These are phyloP conservation scores for Eleginops maclovinus DNA, from an alignment of 2,113 vertebrate species.

Conservation along the genomic window DNA sequence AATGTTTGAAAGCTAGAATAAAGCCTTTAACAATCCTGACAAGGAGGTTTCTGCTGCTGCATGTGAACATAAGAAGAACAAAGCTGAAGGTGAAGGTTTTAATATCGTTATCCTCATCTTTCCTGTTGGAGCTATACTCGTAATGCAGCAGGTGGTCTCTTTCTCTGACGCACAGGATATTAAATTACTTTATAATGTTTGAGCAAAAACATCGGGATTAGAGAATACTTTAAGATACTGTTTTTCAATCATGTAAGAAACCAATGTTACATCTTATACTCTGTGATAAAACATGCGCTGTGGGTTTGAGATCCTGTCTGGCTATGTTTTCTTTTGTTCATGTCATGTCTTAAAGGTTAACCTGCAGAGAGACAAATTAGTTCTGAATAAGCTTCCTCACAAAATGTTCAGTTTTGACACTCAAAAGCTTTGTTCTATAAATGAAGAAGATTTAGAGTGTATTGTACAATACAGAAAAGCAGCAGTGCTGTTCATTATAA, in stretches of 20 bases:
- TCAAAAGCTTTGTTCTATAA: conserved; percentile 43
- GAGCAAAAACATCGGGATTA: conserved; percentile 6
- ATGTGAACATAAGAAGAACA: neutral
- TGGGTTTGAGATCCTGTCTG: conserved; percentile 19
- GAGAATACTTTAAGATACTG: too few relatives aligned
- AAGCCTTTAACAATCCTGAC: neutral
- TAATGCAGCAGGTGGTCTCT: neutral
- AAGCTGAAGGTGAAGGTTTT: neutral
- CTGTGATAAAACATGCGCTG: conserved; percentile 13
- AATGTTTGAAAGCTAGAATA: neutral
- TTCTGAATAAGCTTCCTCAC: conserved; percentile 34
- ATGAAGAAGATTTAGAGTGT: conserved; percentile 48
- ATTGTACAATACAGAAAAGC: conserved; percentile 23
- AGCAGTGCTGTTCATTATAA: conserved; percentile 31
- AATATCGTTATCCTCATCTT: neutral
- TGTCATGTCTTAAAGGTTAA: conserved; percentile 33
- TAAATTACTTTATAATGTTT: neutral
- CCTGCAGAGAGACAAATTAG: conserved; percentile 22
- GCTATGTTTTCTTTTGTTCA: conserved; percentile 16
- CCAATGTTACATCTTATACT: conserved; percentile 6
- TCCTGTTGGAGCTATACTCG: neutral
- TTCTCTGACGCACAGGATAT: neutral
- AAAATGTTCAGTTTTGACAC: conserved; percentile 25
- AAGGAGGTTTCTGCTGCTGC: conserved; percentile 13
- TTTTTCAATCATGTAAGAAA: neutral